Evolutionary conservation across 2,888 invertebrate genomes (phyloP).

Genomic region (Sthenelais limicola): DNA sequence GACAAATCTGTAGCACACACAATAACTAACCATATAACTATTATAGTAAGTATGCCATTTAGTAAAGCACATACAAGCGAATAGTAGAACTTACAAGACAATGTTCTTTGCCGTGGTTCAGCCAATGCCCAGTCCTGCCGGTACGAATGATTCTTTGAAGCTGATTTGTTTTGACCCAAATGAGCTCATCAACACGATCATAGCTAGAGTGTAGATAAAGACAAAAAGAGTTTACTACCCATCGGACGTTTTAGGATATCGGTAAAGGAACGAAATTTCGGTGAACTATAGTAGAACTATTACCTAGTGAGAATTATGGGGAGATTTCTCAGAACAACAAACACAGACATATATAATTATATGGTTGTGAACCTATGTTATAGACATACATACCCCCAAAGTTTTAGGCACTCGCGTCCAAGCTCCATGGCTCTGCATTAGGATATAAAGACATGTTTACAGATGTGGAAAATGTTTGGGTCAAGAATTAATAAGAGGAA

Average conservation of each 20-base stretch:
- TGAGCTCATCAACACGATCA: constrained; percentile 95
- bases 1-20: neutral
- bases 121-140: constrained; percentile 97
- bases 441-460: too few relatives aligned
- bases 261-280: too few relatives aligned
- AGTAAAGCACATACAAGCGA: neutral
- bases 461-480: too few relatives aligned
- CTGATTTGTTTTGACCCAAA: constrained; percentile 99
- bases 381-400: constrained; percentile 89
- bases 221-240: too few relatives aligned
- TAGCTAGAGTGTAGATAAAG: too few relatives aligned
- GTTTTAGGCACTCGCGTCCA: constrained; percentile 92
- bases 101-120: constrained; percentile 98
- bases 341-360: too few relatives aligned
- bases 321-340: too few relatives aligned
- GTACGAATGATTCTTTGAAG: constrained; percentile 96
- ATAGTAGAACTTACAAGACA: constrained; percentile 79
- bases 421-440: constrained; percentile 91
- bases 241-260: too few relatives aligned
- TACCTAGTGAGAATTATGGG: too few relatives aligned
- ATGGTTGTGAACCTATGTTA: too few relatives aligned
- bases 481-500: too few relatives aligned
- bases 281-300: too few relatives aligned
- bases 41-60: neutral
- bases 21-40: neutral